Evolutionary conservation across 2,113 vertebrate genomes (phyloP).

Genomic region (Trogon surrucura): DNA sequence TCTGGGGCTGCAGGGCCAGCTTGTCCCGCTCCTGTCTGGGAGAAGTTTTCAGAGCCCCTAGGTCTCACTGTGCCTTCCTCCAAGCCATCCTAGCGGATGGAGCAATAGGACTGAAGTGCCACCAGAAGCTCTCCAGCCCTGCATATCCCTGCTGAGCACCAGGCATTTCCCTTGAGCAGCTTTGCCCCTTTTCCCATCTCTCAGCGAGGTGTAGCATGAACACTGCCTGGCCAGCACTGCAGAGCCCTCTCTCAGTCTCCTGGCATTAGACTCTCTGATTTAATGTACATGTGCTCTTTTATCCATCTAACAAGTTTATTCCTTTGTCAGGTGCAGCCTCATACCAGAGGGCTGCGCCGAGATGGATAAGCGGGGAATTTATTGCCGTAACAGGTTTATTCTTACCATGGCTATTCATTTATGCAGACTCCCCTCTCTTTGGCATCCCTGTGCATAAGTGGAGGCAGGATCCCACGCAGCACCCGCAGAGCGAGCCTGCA

Average conservation of each 20-base stretch:
- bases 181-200: neutral
- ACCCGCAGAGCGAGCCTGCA: slow-evolving; percentile 68
- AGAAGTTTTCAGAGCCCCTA: neutral
- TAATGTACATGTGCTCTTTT: neutral
- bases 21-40: neutral
- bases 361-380: neutral
- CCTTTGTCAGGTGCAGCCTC: slow-evolving; percentile 41
- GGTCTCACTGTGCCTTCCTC: neutral
- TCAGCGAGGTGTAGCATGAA: neutral
- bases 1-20: neutral
- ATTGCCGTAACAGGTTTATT: slow-evolving; percentile 28
- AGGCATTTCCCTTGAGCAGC: neutral
- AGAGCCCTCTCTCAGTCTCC: neutral
- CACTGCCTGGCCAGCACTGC: rapidly evolving
- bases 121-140: neutral
- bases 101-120: rapidly evolving
- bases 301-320: slow-evolving; percentile 56
- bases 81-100: neutral
- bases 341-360: neutral
- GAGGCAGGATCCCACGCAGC: neutral
- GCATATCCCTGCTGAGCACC: neutral
- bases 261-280: slow-evolving; percentile 1
- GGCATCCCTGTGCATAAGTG: neutral
- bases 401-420: neutral
- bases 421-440: neutral